Evolutionary conservation across 2,888 invertebrate species (phyloP), one percentile per base, ranked within the genome.

Genomic region (Amblyjoppa proteus): DNA sequence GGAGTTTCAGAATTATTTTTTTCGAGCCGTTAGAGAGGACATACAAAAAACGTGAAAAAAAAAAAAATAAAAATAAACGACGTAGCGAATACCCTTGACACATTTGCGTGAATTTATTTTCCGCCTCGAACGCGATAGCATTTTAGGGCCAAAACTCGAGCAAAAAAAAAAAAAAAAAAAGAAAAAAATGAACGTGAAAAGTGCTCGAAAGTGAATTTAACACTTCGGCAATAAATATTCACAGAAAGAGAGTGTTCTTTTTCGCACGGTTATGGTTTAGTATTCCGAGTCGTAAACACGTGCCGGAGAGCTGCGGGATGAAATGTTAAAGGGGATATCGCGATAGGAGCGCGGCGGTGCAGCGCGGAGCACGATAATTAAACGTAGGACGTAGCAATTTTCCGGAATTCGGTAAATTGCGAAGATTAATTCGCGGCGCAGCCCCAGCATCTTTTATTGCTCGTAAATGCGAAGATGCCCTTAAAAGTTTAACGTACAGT

Each of bases 281-380:
- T 61, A 34, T 16, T 6, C 61, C 11, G 61, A 28, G 31, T 61
- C 61, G 61, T 49, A 45, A 64, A 61, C n/a, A 5, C 16, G n/a
- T 31, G 61, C 61, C n/a, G 49, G 11, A 9, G 49, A 61, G 45
- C 20, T 25, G 34, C 45, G 58, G 49, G 28, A 28, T n/a, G 45
- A 49, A 16, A 31, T 45, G 45, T 64, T 56, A 45, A 61, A 61
- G 51, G 31, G 31, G 74, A 61, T 64, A 49, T 45, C 28, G 34
- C 28, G 16, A 5, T 13, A 49, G 31, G 11, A 3, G 5, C 31
- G 58, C 3, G 71, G 41, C 45, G 45, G 28, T 38, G 49, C 34
- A 49, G 61, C 73, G 41, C 45, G 31, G 74, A 11, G 74, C 61
- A 28, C 28, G 74, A 75, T 75, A 75, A 75, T 75, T 28, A 64